Evolutionary conservation across 2,797 vertebrate species (phyloP), one percentile per base, ranked within the genome.

Genomic region (Intellagama lesueurii): DNA sequence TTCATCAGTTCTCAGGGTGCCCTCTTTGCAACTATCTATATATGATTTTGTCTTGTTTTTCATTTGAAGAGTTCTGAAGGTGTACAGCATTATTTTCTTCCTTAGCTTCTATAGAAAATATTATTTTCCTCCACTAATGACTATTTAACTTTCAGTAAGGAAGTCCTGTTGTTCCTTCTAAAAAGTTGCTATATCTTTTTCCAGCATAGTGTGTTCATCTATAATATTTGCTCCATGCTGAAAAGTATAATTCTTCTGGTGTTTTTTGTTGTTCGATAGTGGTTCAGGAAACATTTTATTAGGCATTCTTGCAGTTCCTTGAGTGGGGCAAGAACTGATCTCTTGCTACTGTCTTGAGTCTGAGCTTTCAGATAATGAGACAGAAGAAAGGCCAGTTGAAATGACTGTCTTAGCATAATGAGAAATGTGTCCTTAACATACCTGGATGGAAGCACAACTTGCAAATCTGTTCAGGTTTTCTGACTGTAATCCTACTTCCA

Each of bases 21-120:
- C 44, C 40, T 40, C 52, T 82, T 69, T 88, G 22, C 26, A 49
- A n/a, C 24, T 64, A 76, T 19, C 32, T 82, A 81, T 17, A 26
- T 12, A 68, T 87, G 26, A n/a, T 79, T 60, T 83, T 88, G 66
- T 83, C 87, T 32, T 75, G 49, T 32, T 19, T 32, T 72, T 2
- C 17, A 22, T 81, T 78, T 79, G 69, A 60, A 88, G 77, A 16
- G 44, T 70, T 79, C 75, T 84, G 75, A 40, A 70, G 60, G 66
- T 22, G 26, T 56, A 32, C 9, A 77, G 14, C 16, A 76, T 75
- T 22, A 30, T 17, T 70, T 78, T 70, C 47, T 84, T 77, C 17
- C 56, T 16, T 87, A 72, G 52, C 19, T 14, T n/a, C 72, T 32
- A 30, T 88, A 49, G 44, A 87, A 73, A 40, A 16, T 19, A 16